Conservation (phyloP, 2,797 vertebrate genomes). For the Alcedo quadribrachys region DNA sequence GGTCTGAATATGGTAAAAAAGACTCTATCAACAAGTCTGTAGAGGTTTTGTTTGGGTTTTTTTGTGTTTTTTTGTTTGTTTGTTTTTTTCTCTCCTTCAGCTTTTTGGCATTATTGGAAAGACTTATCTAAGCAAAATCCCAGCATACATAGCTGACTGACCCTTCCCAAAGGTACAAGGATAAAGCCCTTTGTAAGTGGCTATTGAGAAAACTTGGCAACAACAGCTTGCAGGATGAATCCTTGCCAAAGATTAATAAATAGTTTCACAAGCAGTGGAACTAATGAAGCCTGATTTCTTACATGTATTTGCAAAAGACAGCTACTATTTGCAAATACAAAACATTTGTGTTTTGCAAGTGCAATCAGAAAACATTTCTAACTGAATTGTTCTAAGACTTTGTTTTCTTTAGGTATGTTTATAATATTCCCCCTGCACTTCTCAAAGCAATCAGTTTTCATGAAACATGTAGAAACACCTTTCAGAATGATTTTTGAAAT, state of each 20-base stretch:
- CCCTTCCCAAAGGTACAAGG: not conserved
- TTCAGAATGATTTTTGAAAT: not conserved
- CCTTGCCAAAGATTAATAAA: conserved; percentile 54
- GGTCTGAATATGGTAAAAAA: not conserved
- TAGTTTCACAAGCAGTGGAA: conserved; percentile 4
- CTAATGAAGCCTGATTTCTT: conserved; percentile 32
- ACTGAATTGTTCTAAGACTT: not conserved
- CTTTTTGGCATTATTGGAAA: conserved; percentile 29
- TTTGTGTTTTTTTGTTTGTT: too few species aligned
- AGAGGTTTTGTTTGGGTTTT: not conserved
- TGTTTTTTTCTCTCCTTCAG: not conserved
- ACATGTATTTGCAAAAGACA: conserved; percentile 8
- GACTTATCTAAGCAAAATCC: conserved; percentile 6
- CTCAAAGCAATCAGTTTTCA: not conserved
- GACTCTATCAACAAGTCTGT: not conserved
- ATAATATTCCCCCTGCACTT: not conserved
- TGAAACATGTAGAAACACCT: not conserved
- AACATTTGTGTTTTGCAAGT: not conserved
- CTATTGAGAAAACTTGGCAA: conserved; percentile 41
- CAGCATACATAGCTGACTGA: not conserved
- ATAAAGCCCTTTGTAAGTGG: conserved; percentile 35
- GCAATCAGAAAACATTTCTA: not conserved
- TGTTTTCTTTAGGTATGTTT: not conserved
- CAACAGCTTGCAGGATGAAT: not conserved
- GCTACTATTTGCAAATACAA: conserved; percentile 6